Conservation (phyloP, 2,797 vertebrate genomes). For the Molossus molossus region DNA sequence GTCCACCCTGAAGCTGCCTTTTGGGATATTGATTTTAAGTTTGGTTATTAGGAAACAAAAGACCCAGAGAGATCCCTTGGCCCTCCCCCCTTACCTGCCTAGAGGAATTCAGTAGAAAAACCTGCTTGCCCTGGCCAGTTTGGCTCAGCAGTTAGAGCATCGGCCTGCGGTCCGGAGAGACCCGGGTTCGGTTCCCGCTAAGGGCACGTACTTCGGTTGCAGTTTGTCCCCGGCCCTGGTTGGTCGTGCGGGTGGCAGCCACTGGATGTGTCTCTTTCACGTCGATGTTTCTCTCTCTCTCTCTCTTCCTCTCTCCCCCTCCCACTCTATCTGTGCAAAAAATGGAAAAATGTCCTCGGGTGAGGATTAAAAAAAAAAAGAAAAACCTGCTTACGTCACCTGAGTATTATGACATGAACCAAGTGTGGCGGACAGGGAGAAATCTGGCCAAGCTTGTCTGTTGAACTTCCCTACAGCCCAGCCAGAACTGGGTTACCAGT, state of each 20-base stretch:
- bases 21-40: not conserved
- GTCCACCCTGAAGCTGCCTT: not conserved
- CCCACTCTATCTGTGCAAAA: too few species aligned
- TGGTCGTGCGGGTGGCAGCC: too few species aligned
- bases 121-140: too few species aligned
- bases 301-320: too few species aligned
- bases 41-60: not conserved
- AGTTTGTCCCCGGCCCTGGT: too few species aligned
- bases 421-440: not conserved
- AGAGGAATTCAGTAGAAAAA: not conserved
- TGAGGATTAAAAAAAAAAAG: not conserved
- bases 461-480: not conserved
- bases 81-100: not conserved
- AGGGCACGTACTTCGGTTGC: too few species aligned
- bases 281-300: too few species aligned
- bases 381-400: not conserved
- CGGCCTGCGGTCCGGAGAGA: too few species aligned
- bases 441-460: not conserved
- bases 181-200: too few species aligned
- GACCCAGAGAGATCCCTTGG: not conserved
- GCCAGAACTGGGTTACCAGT: not conserved
- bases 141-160: too few species aligned
- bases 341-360: too few species aligned
- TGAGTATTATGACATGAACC: rapidly evolving
- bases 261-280: too few species aligned